These are phyloP conservation scores for Drosophila mulleri DNA, from an alignment of 2,888 invertebrate species.

Conservation along the genomic window DNA sequence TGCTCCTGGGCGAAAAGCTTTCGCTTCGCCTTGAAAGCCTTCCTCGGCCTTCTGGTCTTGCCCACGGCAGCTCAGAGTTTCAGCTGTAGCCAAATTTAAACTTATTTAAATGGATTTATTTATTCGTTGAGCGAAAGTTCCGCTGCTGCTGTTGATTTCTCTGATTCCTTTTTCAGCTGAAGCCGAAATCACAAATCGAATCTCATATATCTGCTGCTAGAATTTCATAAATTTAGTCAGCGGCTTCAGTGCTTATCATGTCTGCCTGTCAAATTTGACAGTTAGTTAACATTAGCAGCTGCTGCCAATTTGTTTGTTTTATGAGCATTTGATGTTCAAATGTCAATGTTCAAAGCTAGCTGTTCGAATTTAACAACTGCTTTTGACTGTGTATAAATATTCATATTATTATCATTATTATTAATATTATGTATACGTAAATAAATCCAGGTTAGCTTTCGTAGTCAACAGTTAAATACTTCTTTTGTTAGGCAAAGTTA, in stretches of 20 bases:
- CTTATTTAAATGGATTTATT: background rate
- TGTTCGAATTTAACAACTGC: background rate
- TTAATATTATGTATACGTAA: background rate
- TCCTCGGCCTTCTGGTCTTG: background rate
- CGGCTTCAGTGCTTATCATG: background rate
- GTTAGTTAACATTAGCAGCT: background rate
- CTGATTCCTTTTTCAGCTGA: constrained; percentile 9
- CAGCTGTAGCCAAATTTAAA: background rate
- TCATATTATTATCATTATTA: background rate
- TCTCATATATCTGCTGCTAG: background rate
- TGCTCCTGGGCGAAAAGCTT: constrained; percentile 7
- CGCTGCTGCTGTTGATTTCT: constrained; percentile 35
- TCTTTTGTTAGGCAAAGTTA: too few species aligned
- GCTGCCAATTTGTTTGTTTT: background rate
- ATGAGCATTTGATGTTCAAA: too few species aligned
- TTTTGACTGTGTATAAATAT: background rate
- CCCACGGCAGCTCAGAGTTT: background rate
- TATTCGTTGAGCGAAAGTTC: constrained; percentile 40
- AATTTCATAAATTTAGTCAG: background rate
- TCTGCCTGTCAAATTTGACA: background rate
- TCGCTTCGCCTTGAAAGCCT: background rate
- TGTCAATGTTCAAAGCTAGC: too few species aligned
- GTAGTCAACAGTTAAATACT: too few species aligned
- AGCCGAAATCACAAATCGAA: background rate
- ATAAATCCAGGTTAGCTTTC: background rate